Evolutionary conservation across 2,797 vertebrate species (phyloP).

Genomic region (Microctenopoma lineatum): DNA sequence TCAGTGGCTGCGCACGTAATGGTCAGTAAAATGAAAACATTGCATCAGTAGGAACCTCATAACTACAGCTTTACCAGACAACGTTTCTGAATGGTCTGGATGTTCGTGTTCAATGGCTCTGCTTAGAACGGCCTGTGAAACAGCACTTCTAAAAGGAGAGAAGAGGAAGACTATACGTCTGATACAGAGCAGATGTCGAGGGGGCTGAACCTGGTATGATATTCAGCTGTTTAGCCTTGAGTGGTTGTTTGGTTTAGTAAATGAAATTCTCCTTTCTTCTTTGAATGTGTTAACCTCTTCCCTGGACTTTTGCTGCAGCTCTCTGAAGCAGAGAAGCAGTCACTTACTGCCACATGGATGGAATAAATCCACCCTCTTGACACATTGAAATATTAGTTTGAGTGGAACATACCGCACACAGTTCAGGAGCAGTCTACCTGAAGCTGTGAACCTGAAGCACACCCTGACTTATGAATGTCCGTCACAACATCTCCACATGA

Average conservation of each 20-base stretch:
- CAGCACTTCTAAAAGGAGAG: neutral
- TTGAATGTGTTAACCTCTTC: constrained; percentile 30
- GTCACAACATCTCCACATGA: neutral
- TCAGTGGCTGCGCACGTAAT: constrained; percentile 26
- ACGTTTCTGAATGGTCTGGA: neutral
- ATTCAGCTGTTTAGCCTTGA: constrained; percentile 38
- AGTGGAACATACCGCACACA: neutral
- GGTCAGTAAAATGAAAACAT: constrained; percentile 15
- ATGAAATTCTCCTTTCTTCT: constrained; percentile 24
- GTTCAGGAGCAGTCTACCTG: no score
- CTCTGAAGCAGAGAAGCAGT: neutral
- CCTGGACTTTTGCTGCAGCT: constrained; percentile 1
- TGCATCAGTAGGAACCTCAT: constrained; percentile 11
- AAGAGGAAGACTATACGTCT: constrained; percentile 5
- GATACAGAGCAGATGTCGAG: constrained; percentile 42
- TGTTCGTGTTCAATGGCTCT: neutral
- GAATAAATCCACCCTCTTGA: constrained; percentile 15
- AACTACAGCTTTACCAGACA: neutral
- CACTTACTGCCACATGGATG: neutral
- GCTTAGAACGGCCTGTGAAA: constrained; percentile 3
- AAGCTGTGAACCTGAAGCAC: neutral
- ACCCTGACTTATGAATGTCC: neutral
- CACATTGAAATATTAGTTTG: neutral
- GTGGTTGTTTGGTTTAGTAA: constrained; percentile 34
- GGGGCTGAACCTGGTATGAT: constrained; percentile 17